Evolutionary conservation across 1,140 invertebrate genomes (phyloP), one percentile per base, ranked within the genome.

Genomic region (Caligus rogercresseyi): DNA sequence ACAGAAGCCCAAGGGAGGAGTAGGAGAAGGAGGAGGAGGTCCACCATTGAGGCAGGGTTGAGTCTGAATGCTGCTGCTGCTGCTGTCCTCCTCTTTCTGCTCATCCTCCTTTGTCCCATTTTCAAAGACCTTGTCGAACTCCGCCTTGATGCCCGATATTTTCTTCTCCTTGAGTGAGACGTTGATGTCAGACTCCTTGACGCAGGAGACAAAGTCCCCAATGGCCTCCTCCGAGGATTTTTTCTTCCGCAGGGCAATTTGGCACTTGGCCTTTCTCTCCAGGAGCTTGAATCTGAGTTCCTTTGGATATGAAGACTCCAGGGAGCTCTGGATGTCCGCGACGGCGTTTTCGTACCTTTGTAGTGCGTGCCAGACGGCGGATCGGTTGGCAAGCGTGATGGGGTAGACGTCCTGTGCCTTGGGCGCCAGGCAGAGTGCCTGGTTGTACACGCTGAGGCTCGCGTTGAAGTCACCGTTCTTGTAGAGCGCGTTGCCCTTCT

Each of bases 381-480:
- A 54, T 54, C 53, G n/a, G 16, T 54, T 54, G 4, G 53, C 53
- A 54, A 19, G 21, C 13, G 53, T 23, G 21, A 54, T 16, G 7
- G 53, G n/a, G 11, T 19, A 19, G 4, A 19, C 53, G 11, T 54
- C 21, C 21, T 54, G 7, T 4, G 53, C 4, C 16, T 54, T 23
- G 4, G n/a, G n/a, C 11, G n/a, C 53, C 4, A 54, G 21, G 21
- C n/a, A 54, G n/a, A 54, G n/a, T 4, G 21, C 53, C 16, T 54
- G 53, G 53, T 54, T 54, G 16, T 54, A 54, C 53, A 54, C n/a
- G n/a, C 53, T 54, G 4, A 54, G 53, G 53, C n/a, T 23, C 21
- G 53, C n/a, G 13, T 54, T 23, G 21, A 16, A 54, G 53, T 54
- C 53, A 13, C 53, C 53, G 13, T 54, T 16, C n/a, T 16, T 23